Evolutionary conservation across 2,113 vertebrate species (phyloP).

Genomic region (Paralichthys olivaceus): DNA sequence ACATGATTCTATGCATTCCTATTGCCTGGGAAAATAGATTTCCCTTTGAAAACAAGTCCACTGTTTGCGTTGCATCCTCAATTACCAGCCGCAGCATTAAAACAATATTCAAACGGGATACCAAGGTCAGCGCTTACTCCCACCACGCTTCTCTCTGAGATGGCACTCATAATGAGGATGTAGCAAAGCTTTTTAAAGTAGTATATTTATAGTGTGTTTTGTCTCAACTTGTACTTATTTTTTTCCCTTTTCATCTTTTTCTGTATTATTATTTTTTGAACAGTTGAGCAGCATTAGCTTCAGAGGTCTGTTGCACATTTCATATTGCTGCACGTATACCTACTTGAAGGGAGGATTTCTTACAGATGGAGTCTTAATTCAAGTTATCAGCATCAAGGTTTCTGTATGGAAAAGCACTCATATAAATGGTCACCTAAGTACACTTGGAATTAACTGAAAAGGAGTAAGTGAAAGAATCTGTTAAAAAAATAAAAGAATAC

Average conservation of each 20-base stretch:
- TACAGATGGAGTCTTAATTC: constrained; percentile 38
- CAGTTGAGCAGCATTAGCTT: constrained; percentile 32
- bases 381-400: constrained; percentile 48
- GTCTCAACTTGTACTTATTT: constrained; percentile 67
- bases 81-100: constrained; percentile 76
- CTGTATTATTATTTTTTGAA: constrained; percentile 34
- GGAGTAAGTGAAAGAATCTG: constrained; percentile 26
- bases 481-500: constrained; percentile 16
- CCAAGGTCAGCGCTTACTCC: constrained; percentile 79
- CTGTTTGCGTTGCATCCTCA: constrained; percentile 74
- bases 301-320: constrained; percentile 31
- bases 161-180: constrained; percentile 78
- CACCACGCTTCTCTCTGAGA: constrained; percentile 68
- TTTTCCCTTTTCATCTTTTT: constrained; percentile 62
- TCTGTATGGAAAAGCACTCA: constrained; percentile 24
- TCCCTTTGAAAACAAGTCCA: constrained; percentile 77
- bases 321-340: constrained; percentile 14
- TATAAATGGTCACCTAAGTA: constrained; percentile 50
- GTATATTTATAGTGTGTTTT: constrained; percentile 80
- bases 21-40: constrained; percentile 70
- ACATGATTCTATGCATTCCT: constrained; percentile 72
- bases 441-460: constrained; percentile 44
- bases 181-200: constrained; percentile 67
- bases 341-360: constrained; percentile 32
- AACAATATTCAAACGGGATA: constrained; percentile 79